Evolutionary conservation across 2,113 vertebrate species (phyloP).

Genomic region (Ochotona curzoniae): DNA sequence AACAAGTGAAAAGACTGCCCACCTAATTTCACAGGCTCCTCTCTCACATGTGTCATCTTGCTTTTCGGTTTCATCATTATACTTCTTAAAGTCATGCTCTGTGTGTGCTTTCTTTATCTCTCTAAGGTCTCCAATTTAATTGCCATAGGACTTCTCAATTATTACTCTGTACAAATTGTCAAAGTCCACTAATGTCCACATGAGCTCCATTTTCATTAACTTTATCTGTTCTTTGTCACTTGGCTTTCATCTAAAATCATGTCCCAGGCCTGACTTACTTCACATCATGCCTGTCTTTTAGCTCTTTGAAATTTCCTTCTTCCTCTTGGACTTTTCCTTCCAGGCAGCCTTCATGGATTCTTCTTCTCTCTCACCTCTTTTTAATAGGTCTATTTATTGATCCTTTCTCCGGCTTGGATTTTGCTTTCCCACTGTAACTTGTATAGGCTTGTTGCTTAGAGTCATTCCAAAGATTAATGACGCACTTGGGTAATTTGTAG

Average conservation of each 20-base stretch:
- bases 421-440: background rate
- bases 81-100: background rate
- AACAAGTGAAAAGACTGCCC: background rate
- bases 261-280: background rate
- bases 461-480: background rate
- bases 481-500: background rate
- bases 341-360: too few species aligned
- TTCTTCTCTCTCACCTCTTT: background rate
- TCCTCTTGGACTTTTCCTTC: background rate
- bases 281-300: background rate
- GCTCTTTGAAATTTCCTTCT: background rate
- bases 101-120: background rate
- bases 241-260: background rate
- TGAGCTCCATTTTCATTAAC: fast-evolving
- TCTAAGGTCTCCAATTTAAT: background rate
- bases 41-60: background rate
- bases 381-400: background rate
- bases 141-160: background rate
- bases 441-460: background rate
- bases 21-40: background rate
- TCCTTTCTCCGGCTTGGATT: background rate
- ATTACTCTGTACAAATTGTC: background rate
- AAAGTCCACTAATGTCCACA: background rate
- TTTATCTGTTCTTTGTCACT: background rate
- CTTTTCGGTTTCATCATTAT: background rate